A percentile compares a stretch with the other conserved stretches of the same genome.
Evolutionary conservation across 2,888 invertebrate species (phyloP).

Genomic region (Acrocyrtus sp.): DNA sequence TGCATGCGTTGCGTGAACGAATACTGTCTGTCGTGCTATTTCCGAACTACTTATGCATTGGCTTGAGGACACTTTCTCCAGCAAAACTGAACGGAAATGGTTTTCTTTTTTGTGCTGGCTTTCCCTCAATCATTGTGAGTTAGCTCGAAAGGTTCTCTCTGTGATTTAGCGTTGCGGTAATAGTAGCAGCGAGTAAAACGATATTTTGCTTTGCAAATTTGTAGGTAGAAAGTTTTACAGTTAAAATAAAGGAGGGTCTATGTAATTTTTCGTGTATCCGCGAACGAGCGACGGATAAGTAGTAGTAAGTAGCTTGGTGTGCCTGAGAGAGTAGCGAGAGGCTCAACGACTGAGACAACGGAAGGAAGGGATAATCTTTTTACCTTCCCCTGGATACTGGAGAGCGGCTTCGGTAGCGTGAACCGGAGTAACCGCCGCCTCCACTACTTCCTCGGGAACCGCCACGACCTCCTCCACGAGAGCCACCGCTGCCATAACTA

Average conservation of each 20-base stretch:
- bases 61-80: constrained; percentile 13
- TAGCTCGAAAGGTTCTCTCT: constrained; percentile 49
- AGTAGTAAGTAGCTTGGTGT: constrained; percentile 46
- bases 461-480: constrained; percentile 65
- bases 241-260: neutral
- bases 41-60: constrained; percentile 1
- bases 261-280: constrained; percentile 42
- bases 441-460: constrained; percentile 64
- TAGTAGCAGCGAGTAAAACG: constrained; percentile 8
- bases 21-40: constrained; percentile 6
- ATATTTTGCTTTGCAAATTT: neutral
- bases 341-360: constrained; percentile 49
- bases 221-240: neutral
- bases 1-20: constrained; percentile 1
- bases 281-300: constrained; percentile 41
- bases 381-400: constrained; percentile 70
- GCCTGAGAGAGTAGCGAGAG: constrained; percentile 44
- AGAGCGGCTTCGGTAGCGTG: constrained; percentile 69
- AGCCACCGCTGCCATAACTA: constrained; percentile 67
- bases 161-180: constrained; percentile 21
- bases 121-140: constrained; percentile 55
- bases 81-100: neutral
- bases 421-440: constrained; percentile 68
- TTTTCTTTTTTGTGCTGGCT: no score
- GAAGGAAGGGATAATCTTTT: constrained; percentile 54